Conservation (phyloP, 2,888 invertebrate genomes). For the Limnephilus marmoratus region DNA sequence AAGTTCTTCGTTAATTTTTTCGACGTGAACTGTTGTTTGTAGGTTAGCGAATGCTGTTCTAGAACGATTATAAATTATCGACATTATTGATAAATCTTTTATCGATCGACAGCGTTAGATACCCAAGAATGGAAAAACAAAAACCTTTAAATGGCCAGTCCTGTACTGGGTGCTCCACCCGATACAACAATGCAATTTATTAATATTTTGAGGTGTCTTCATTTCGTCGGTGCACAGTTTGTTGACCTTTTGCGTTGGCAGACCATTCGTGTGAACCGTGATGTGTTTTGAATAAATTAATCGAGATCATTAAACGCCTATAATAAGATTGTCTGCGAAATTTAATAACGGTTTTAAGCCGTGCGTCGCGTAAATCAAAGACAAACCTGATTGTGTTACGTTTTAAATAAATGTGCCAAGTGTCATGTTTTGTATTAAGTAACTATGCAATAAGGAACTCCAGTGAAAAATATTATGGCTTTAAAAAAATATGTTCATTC, state of each 20-base stretch:
- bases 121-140: too few species aligned
- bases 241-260: not conserved
- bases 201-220: not conserved
- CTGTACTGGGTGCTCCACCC: not conserved
- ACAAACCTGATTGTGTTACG: not conserved
- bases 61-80: too few species aligned
- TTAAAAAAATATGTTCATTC: too few species aligned
- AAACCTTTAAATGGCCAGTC: not conserved
- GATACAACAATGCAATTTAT: not conserved
- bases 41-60: too few species aligned
- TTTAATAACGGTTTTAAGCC: not conserved
- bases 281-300: not conserved
- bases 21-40: too few species aligned
- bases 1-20: too few species aligned
- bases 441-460: too few species aligned
- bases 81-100: too few species aligned
- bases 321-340: not conserved
- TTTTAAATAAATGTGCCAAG: not conserved
- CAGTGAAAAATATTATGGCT: too few species aligned
- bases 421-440: not conserved
- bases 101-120: too few species aligned
- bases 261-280: not conserved
- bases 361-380: not conserved
- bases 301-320: not conserved
- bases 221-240: not conserved